Base-by-base conservation (phyloP, 1,140 invertebrate genomes). In the Atta colombica region DNA sequence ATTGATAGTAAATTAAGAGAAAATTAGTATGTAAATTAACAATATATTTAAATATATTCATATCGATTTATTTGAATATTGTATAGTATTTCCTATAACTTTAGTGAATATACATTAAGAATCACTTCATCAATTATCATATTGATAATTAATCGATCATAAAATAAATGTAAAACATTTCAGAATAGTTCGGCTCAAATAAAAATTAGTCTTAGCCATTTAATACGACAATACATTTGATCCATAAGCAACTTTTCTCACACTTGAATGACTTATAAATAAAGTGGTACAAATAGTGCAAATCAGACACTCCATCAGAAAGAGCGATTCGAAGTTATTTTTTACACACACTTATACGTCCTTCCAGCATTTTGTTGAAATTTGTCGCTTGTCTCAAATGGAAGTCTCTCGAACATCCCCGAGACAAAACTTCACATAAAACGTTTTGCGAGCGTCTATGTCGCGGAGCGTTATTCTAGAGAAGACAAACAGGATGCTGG, bases 401-500 rank as follows among this genome's bases (percentile, higher is more conserved):
- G 53, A 74, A 45, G 68, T 49, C 53, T 49, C 53, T 82, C 39
- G 28, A 74, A 68, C 39, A 39, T 74, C 55, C 53, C 35, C 18
- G 14, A 80, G 55, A 74, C 80, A 82, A 72, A 82, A 82, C 53
- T 82, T 69, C 14, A 21, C 28, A 51, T 28, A 75, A 74, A 84
- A 18, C 80, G 69, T 84, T 84, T 75, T 75, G 55, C 69, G 69
- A 51, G 68, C 80, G 35, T 72, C 53, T 72, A 60, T 66, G 66
- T 72, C 80, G 68, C 68, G 68, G 10, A 82, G 51, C 80, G 69
- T 82, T 82, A 72, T 74, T 74, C 55, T 12, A 55, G 68, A 60
- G 80, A 72, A 84, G 80, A 84, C 69, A 84, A 84, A 84, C 80
- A 84, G 69, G 69, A 84, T 49, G 68, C 31, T 16, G 80, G 80